phyloP scores from a whole-genome alignment of 2,797 vertebrate species.

The Cephalopachus bancanus region DNA sequence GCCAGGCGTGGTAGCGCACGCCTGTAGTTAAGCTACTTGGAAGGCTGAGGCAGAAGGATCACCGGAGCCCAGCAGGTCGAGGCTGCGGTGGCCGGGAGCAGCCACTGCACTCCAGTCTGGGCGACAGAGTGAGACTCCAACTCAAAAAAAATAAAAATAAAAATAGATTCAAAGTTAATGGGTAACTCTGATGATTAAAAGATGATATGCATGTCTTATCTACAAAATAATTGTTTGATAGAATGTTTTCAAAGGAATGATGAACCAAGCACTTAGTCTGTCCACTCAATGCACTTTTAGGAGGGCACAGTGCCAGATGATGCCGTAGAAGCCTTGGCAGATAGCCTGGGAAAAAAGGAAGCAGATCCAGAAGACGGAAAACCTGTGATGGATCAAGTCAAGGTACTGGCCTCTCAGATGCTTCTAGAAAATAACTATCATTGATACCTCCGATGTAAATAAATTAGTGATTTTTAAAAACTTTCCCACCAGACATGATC shows the following conservation, averaged over 20 bases:
- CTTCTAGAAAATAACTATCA: background rate
- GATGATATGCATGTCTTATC: background rate
- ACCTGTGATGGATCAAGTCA: conserved; percentile 87
- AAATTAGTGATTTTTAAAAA: background rate
- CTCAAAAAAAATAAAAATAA: too few relatives aligned
- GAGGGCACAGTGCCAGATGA: conserved; percentile 74
- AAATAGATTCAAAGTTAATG: background rate
- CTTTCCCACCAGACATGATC: background rate
- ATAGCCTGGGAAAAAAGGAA: conserved; percentile 85
- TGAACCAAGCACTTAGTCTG: background rate
- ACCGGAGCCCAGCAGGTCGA: too few relatives aligned
- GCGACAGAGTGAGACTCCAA: too few relatives aligned
- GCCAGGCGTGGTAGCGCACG: too few relatives aligned
- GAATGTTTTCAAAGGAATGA: background rate
- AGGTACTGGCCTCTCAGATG: conserved; percentile 84
- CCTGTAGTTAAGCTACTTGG: too few relatives aligned
- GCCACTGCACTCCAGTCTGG: too few relatives aligned
- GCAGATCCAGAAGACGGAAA: conserved; percentile 85
- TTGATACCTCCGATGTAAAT: background rate
- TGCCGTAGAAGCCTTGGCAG: conserved; percentile 87
- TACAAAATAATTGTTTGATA: background rate
- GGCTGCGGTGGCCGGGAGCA: too few relatives aligned
- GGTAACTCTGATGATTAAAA: background rate
- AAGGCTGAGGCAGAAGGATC: too few relatives aligned
- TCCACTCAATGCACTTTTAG: conserved; percentile 40